phyloP scores from a whole-genome alignment of 2,113 vertebrate species.

The Nerophis ophidion region DNA sequence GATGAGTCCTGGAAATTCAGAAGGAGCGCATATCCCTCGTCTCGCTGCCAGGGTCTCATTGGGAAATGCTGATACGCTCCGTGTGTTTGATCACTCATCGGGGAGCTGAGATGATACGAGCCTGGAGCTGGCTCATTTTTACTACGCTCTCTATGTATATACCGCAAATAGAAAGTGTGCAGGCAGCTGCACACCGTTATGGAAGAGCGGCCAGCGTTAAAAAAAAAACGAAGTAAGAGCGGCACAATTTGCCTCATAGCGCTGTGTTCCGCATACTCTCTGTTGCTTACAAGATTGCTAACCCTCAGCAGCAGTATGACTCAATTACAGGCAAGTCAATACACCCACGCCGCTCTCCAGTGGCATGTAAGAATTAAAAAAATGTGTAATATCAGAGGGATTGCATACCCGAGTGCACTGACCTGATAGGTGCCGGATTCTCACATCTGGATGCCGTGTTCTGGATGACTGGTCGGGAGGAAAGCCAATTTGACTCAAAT shows the following conservation, averaged over 20 bases:
- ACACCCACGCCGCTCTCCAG: constrained; percentile 41
- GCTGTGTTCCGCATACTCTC: constrained; percentile 39
- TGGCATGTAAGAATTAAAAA: constrained; percentile 56
- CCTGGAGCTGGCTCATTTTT: constrained; percentile 22
- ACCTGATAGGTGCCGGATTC: constrained; percentile 45
- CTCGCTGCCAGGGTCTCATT: constrained; percentile 34
- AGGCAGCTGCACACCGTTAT: constrained; percentile 13
- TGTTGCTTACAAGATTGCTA: constrained; percentile 41
- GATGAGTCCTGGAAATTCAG: constrained; percentile 38
- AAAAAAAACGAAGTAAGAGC: constrained; percentile 26
- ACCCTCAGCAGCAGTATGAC: constrained; percentile 51
- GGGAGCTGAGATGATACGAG: constrained; percentile 12
- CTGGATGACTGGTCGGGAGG: constrained; percentile 27
- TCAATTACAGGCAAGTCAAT: constrained; percentile 50
- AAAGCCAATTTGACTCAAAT: constrained; percentile 34
- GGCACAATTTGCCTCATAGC: constrained; percentile 41
- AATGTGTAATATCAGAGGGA: constrained; percentile 52
- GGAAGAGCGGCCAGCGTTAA: constrained; percentile 17
- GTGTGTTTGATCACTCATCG: constrained; percentile 52
- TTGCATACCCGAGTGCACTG: constrained; percentile 33
- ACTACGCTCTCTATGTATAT: constrained; percentile 15
- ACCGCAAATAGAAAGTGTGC: constrained; percentile 14
- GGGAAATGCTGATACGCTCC: constrained; percentile 41
- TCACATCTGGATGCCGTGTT: constrained; percentile 31
- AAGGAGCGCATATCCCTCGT: constrained; percentile 31